phyloP scores from a whole-genome alignment of 1,140 invertebrate genomes.

The Oncopodura yosiiana region DNA sequence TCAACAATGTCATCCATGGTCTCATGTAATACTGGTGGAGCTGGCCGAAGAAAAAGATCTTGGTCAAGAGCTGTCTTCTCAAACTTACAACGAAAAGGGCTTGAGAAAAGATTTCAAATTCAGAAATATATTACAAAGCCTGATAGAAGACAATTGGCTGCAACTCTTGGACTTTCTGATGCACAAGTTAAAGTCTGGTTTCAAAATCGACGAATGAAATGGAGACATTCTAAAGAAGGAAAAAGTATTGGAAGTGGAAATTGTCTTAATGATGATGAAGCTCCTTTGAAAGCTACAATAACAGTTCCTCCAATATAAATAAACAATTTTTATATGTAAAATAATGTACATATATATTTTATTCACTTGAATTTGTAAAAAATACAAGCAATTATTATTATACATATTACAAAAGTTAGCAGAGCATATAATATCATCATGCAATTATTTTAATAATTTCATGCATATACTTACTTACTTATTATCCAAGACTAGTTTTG shows the following conservation, averaged over 20 bases:
- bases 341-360: too few relatives aligned
- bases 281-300: background rate
- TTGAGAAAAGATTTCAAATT: conserved; percentile 51
- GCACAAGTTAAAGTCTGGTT: conserved; percentile 53
- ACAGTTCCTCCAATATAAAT: too few relatives aligned
- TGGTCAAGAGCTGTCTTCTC: conserved; percentile 85
- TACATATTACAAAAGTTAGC: too few relatives aligned
- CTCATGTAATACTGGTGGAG: conserved; percentile 32
- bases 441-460: too few relatives aligned
- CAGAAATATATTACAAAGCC: conserved; percentile 58
- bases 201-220: conserved; percentile 87
- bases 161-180: conserved; percentile 54
- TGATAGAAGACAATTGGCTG: conserved; percentile 52
- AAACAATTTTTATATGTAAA: too few relatives aligned
- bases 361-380: too few relatives aligned
- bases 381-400: too few relatives aligned
- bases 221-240: conserved; percentile 69
- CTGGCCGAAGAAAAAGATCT: conserved; percentile 66
- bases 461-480: too few relatives aligned
- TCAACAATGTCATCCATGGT: conserved; percentile 22
- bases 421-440: too few relatives aligned
- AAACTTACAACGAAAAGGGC: conserved; percentile 52
- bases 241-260: too few relatives aligned
- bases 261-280: background rate
- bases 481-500: too few relatives aligned